Evolutionary conservation across 2,113 vertebrate genomes (phyloP).

Genomic region (Grus americana): DNA sequence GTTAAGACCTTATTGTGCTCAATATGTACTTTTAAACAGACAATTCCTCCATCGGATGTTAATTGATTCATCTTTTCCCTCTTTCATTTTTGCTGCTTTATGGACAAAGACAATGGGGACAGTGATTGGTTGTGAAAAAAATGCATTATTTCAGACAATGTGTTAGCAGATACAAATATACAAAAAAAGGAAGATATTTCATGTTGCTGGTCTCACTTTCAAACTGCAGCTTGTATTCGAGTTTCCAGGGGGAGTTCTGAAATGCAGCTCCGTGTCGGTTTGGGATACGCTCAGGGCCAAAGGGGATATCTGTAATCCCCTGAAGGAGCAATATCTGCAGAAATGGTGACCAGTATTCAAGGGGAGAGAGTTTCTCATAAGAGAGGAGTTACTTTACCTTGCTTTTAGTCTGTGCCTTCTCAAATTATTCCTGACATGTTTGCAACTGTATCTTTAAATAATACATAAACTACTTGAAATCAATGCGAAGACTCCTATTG

Average conservation of each 20-base stretch:
- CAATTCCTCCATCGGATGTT: background rate
- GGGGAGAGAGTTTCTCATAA: background rate
- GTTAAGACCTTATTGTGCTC: background rate
- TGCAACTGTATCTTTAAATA: background rate
- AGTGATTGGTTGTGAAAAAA: background rate
- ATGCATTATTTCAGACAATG: background rate
- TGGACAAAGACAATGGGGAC: background rate
- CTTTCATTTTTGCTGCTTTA: background rate
- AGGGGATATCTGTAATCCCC: background rate
- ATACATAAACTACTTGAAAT: background rate
- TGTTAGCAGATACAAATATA: background rate
- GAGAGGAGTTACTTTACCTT: background rate
- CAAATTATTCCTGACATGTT: background rate
- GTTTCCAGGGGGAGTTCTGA: background rate
- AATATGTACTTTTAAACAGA: background rate
- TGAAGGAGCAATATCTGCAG: background rate
- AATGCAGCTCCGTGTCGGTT: background rate
- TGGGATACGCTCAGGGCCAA: background rate
- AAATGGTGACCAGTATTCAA: background rate
- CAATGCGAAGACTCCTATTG: background rate
- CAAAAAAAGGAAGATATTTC: background rate
- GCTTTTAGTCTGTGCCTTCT: background rate
- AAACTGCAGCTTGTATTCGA: background rate
- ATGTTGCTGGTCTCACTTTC: background rate
- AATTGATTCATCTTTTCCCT: background rate